Conservation (phyloP, 30 jellyfish, hydroid and myxozoan genomes). For the Clytia hemisphaerica region DNA sequence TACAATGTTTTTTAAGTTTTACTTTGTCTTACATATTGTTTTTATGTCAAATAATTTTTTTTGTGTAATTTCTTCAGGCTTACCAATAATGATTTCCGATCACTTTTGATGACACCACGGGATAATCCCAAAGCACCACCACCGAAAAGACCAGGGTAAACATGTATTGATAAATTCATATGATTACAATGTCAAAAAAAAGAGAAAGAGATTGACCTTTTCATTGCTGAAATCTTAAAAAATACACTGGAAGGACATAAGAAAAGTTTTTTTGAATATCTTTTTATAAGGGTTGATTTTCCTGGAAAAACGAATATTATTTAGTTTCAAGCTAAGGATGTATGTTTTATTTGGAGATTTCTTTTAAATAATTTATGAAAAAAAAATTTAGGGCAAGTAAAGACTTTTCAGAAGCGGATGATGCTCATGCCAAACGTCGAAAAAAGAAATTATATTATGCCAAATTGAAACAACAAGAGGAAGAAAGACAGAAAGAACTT, state of each 20-base stretch:
- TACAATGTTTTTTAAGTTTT: too few species aligned
- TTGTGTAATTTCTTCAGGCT: conserved; percentile 6
- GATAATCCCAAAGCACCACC: conserved; percentile 86
- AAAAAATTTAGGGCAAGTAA: conserved; percentile 71
- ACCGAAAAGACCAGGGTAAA: conserved; percentile 83
- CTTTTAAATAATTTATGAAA: too few species aligned
- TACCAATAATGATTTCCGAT: conserved; percentile 95
- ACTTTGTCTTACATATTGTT: too few species aligned
- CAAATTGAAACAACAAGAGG: conserved; percentile 85
- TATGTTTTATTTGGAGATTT: not conserved
- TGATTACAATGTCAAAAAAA: conserved; percentile 5
- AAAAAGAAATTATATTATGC: conserved; percentile 94
- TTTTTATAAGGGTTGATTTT: too few species aligned
- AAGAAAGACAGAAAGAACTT: conserved; percentile 92
- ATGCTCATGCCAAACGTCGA: conserved; percentile 84
- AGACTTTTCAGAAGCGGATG: conserved; percentile 92
- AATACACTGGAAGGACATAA: too few species aligned
- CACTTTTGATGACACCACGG: conserved; percentile 95
- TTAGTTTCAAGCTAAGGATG: too few species aligned
- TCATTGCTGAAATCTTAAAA: too few species aligned
- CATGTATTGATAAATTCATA: not conserved
- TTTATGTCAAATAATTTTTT: not conserved
- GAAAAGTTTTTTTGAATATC: too few species aligned
- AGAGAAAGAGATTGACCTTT: too few species aligned
- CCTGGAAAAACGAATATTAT: too few species aligned